Evolutionary conservation across 1,140 invertebrate genomes (phyloP).

Genomic region (Nasonia longicornis): DNA sequence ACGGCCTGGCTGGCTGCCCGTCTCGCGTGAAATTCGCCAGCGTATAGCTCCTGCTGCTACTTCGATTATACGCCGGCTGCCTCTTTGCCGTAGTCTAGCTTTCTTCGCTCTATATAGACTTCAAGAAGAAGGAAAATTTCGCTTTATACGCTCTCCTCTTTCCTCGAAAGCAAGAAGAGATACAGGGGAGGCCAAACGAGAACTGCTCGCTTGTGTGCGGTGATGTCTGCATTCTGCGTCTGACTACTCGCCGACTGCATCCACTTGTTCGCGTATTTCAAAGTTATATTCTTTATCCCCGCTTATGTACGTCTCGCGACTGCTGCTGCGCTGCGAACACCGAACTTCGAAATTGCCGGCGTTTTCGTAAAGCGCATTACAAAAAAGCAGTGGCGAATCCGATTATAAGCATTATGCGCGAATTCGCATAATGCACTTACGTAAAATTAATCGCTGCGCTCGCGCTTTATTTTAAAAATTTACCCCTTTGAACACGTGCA

Average conservation of each 20-base stretch:
- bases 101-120: background rate
- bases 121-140: background rate
- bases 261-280: background rate
- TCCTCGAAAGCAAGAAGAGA: no score
- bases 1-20: background rate
- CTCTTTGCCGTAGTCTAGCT: background rate
- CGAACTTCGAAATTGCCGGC: no score
- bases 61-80: background rate
- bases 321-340: no score
- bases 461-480: no score
- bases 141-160: background rate
- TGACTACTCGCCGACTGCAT: background rate
- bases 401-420: no score
- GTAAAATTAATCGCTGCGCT: no score
- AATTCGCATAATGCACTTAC: no score
- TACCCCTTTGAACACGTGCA: no score
- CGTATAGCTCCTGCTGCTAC: background rate
- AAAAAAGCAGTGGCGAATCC: no score
- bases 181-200: no score
- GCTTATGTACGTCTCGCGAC: background rate
- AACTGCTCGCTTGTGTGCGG: background rate
- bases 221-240: background rate
- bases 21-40: conserved; percentile 12
- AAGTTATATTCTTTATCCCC: background rate
- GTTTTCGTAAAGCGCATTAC: no score